Conservation (phyloP, 2,888 invertebrate species). For the Harpagoxenus sublaevis region DNA sequence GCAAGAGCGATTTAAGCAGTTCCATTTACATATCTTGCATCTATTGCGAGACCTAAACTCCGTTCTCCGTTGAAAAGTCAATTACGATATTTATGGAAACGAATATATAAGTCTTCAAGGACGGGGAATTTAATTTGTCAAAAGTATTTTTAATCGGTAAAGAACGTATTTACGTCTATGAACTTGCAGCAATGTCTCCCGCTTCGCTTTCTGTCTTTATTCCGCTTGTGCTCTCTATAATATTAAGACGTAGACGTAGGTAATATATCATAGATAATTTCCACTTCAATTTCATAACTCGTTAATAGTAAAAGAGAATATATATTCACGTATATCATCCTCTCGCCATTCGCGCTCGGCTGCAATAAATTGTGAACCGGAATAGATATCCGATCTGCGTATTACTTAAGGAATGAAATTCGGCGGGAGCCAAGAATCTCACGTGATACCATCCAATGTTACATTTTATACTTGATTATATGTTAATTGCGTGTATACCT, state of each 20-base stretch:
- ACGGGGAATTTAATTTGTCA: slow-evolving; percentile 13
- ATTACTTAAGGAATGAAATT: slow-evolving; percentile 11
- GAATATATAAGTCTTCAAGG: slow-evolving; percentile 9
- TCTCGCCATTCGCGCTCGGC: background rate
- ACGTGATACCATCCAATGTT: background rate
- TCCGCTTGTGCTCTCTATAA: background rate
- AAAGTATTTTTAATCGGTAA: slow-evolving; percentile 32
- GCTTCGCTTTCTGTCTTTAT: background rate
- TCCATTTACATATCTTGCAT: slow-evolving; percentile 28
- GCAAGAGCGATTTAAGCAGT: slow-evolving; percentile 32
- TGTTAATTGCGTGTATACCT: background rate
- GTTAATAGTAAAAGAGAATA: background rate
- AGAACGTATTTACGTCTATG: background rate
- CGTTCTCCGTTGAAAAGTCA: slow-evolving; percentile 36
- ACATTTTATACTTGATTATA: background rate
- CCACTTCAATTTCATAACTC: slow-evolving; percentile 13
- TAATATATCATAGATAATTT: slow-evolving; percentile 30
- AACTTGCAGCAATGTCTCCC: background rate
- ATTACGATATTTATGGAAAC: slow-evolving; percentile 38
- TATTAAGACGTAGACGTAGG: background rate
- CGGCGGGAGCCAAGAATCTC: background rate
- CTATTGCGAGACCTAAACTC: slow-evolving; percentile 20
- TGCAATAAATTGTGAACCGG: slow-evolving; percentile 27
- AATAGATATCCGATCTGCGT: slow-evolving; percentile 3
- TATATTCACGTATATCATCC: background rate